phyloP scores from a whole-genome alignment of 1,140 invertebrate species.

The Manduca sexta region DNA sequence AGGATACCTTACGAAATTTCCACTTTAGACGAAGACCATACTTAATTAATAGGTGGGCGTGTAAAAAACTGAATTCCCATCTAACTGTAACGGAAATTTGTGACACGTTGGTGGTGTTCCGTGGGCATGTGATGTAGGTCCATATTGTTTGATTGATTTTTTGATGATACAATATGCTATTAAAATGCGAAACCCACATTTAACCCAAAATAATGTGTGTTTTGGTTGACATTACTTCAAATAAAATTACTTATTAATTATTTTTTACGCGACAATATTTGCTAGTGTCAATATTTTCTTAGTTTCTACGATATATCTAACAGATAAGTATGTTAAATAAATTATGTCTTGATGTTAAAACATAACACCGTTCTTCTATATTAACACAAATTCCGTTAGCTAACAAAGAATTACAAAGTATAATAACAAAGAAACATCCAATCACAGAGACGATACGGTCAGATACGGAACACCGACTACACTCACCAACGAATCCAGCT shows the following conservation, averaged over 20 bases:
- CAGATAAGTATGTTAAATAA: no score
- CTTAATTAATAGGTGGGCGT: slow-evolving; percentile 10
- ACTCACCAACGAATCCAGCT: slow-evolving; percentile 11
- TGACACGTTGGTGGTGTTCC: slow-evolving; percentile 12
- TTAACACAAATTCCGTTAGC: no score
- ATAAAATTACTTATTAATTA: neutral
- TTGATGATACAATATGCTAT: no score
- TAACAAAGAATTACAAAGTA: no score
- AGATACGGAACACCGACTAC: neutral
- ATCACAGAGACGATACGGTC: neutral
- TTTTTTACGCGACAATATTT: no score
- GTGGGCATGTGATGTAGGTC: neutral
- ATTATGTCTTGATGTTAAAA: no score
- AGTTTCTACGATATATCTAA: no score
- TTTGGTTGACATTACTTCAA: neutral
- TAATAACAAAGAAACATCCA: no score
- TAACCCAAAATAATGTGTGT: neutral
- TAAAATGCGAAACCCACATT: no score
- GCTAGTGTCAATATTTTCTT: no score
- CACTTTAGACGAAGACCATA: slow-evolving; percentile 10
- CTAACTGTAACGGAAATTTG: slow-evolving; percentile 14
- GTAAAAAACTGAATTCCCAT: slow-evolving; percentile 12
- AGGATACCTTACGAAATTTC: slow-evolving; percentile 20
- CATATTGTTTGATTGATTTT: no score
- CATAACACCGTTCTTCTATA: no score